Conservation (phyloP, 1,140 invertebrate species). For the Hycleus cichorii region DNA sequence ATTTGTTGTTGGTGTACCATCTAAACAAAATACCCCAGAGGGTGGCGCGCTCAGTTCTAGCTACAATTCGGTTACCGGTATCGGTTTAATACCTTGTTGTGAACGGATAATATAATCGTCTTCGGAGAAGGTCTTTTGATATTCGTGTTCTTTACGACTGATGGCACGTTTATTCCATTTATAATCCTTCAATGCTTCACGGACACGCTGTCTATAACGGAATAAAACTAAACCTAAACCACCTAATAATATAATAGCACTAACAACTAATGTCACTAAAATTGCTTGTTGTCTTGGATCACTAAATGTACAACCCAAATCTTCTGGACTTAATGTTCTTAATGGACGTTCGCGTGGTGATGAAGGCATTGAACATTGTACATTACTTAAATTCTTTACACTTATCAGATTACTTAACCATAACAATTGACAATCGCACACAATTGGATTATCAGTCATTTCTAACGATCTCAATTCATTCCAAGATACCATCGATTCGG, state of each 20-base stretch:
- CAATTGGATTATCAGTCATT: constrained; percentile 72
- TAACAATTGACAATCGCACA: constrained; percentile 71
- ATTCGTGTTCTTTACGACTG: constrained; percentile 74
- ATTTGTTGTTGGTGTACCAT: constrained; percentile 31
- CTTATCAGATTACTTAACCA: constrained; percentile 73
- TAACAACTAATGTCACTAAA: constrained; percentile 63
- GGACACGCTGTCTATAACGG: constrained; percentile 66
- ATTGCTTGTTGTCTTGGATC: constrained; percentile 70
- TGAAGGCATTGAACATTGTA: constrained; percentile 66
- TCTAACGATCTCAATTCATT: constrained; percentile 68
- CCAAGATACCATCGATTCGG: constrained; percentile 70
- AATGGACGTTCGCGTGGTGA: constrained; percentile 62
- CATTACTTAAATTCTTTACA: constrained; percentile 62
- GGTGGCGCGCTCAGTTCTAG: constrained; percentile 78
- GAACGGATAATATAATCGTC: constrained; percentile 72
- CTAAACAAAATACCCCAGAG: constrained; percentile 59
- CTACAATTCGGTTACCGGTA: constrained; percentile 88
- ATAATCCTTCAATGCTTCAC: constrained; percentile 72
- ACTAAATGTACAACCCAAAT: constrained; percentile 70
- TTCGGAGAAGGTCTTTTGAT: constrained; percentile 79
- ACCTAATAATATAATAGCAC: constrained; percentile 57
- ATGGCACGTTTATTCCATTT: constrained; percentile 72
- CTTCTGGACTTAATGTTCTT: constrained; percentile 59
- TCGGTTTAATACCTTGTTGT: constrained; percentile 57
- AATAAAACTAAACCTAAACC: constrained; percentile 65